Conservation (phyloP, 2,888 invertebrate species). For the Pterostichus niger region DNA sequence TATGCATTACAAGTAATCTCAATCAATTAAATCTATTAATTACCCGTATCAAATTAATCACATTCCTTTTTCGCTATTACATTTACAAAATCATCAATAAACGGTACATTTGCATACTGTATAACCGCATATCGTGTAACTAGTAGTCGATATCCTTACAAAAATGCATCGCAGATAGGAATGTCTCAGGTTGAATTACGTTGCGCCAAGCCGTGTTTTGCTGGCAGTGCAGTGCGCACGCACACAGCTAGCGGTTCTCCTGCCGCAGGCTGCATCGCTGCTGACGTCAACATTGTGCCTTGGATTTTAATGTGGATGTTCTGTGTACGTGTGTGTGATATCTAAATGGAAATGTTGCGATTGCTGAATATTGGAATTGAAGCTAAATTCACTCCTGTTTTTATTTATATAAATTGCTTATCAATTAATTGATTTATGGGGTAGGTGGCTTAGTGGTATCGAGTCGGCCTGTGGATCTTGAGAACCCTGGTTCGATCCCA, state of each 20-base stretch:
- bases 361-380: too few species aligned
- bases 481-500: too few species aligned
- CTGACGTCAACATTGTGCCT: constrained; percentile 12
- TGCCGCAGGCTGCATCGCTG: constrained; percentile 9
- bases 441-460: too few species aligned
- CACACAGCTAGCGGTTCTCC: neutral
- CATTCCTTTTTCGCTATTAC: constrained; percentile 1
- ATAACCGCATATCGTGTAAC: neutral
- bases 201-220: neutral
- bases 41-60: neutral
- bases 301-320: too few species aligned
- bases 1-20: too few species aligned
- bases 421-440: too few species aligned
- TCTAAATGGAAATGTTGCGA: too few species aligned
- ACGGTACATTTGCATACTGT: constrained; percentile 31
- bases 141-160: neutral
- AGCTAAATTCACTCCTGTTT: too few species aligned
- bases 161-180: constrained; percentile 15
- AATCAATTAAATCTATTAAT: constrained; percentile 8
- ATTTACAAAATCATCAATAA: constrained; percentile 19
- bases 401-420: too few species aligned
- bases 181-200: neutral
- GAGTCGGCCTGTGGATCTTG: too few species aligned
- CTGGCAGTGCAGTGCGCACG: neutral
- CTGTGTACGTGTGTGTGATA: too few species aligned